These are phyloP conservation scores for Araneus ventricosus DNA, from an alignment of 1,140 invertebrate genomes.

Conservation along the genomic window DNA sequence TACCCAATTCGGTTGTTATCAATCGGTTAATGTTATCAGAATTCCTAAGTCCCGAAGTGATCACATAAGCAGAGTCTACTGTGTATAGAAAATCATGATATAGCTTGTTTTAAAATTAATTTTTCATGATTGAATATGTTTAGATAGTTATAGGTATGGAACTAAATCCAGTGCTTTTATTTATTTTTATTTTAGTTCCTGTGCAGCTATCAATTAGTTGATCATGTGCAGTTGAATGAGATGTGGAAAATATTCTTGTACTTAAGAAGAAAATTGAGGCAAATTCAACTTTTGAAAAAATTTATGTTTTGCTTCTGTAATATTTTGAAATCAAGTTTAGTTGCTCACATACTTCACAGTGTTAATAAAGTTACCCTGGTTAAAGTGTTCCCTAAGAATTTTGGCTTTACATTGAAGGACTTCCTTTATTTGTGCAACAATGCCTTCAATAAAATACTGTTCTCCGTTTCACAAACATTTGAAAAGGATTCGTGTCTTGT, in stretches of 20 bases:
- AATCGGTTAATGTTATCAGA: too few species aligned
- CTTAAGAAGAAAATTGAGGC: background rate
- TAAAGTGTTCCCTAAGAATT: background rate
- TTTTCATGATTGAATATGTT: too few species aligned
- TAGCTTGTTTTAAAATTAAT: too few species aligned
- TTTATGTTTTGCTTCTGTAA: background rate
- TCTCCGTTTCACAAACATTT: slow-evolving; percentile 23
- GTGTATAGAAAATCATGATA: too few species aligned
- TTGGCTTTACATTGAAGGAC: background rate
- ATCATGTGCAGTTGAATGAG: background rate
- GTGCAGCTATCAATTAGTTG: background rate
- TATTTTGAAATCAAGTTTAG: background rate
- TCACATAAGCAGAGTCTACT: too few species aligned
- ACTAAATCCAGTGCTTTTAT: too few species aligned
- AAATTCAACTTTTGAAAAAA: slow-evolving; percentile 18
- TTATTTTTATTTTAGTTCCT: slow-evolving; percentile 17
- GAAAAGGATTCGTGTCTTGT: background rate
- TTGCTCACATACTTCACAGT: background rate
- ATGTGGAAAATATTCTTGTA: background rate
- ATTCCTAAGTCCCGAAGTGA: too few species aligned
- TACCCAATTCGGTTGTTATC: too few species aligned
- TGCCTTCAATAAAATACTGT: background rate
- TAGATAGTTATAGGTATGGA: too few species aligned
- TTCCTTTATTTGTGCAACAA: slow-evolving; percentile 6
- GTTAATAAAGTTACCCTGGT: background rate